Conservation (phyloP, 2,797 vertebrate species). For the Silurus aristotelis region DNA sequence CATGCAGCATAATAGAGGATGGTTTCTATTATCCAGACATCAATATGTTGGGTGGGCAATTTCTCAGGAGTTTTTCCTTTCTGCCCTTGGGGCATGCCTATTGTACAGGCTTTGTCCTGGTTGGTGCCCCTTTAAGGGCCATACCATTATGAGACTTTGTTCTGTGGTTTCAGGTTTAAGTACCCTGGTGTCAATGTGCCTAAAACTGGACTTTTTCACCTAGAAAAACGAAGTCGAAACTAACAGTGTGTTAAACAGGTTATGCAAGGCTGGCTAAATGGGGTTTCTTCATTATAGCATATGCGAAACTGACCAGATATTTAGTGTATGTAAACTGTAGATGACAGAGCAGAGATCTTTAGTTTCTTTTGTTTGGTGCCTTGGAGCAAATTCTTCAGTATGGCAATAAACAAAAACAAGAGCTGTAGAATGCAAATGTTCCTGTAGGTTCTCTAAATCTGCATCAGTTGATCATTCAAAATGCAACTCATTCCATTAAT, state of each 20-base stretch:
- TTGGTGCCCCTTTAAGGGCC: slow-evolving; percentile 48
- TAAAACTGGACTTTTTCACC: slow-evolving; percentile 51
- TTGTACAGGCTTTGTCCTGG: slow-evolving; percentile 68
- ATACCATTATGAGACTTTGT: slow-evolving; percentile 56
- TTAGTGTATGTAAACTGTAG: slow-evolving; percentile 34
- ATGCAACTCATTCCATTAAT: neutral
- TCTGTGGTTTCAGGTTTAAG: slow-evolving; percentile 67
- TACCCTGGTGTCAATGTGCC: slow-evolving; percentile 59
- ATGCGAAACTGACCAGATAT: slow-evolving; percentile 15
- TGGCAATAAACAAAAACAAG: neutral
- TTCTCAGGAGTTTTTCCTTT: slow-evolving; percentile 78
- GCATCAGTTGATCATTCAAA: neutral
- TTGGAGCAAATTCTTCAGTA: neutral
- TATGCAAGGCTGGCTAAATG: slow-evolving; percentile 41
- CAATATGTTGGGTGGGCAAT: slow-evolving; percentile 44
- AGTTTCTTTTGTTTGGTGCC: neutral
- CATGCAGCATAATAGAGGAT: slow-evolving; percentile 17
- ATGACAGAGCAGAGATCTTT: neutral
- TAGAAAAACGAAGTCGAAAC: slow-evolving; percentile 16
- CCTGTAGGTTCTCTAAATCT: neutral
- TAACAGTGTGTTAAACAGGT: slow-evolving; percentile 44
- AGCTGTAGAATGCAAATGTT: neutral
- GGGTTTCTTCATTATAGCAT: slow-evolving; percentile 47
- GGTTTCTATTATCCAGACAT: slow-evolving; percentile 57
- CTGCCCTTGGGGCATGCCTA: slow-evolving; percentile 64